A percentile compares a stretch with the other conserved stretches of the same genome.
phyloP scores from a whole-genome alignment of 1,140 invertebrate species.

The Cardiocondyla obscurior region DNA sequence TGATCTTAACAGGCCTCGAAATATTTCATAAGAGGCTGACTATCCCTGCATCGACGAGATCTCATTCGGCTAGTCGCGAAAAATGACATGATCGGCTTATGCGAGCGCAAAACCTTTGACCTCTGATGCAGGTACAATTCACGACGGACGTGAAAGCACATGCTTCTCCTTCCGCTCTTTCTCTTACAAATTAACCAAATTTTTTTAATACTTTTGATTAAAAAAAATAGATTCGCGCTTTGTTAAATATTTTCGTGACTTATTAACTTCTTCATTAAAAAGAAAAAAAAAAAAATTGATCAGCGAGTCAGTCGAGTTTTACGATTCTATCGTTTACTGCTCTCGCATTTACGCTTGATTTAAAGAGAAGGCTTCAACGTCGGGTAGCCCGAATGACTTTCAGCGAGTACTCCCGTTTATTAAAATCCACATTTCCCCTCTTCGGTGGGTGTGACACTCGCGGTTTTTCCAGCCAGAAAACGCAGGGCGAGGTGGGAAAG shows the following conservation, averaged over 20 bases:
- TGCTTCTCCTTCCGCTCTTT: background rate
- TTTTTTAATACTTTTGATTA: too few relatives aligned
- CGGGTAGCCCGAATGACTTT: background rate
- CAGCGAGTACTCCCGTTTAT: conserved; percentile 6
- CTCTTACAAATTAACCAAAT: conserved; percentile 28
- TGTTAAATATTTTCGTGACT: conserved; percentile 13
- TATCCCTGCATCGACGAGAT: background rate
- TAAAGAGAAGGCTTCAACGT: background rate
- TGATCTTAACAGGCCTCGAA: conserved; percentile 13
- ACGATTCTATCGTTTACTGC: background rate
- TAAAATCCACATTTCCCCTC: conserved; percentile 25
- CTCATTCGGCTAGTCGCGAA: conserved; percentile 21
- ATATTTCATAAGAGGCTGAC: conserved; percentile 1
- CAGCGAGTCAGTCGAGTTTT: background rate
- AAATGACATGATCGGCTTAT: conserved; percentile 44
- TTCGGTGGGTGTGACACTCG: conserved; percentile 11
- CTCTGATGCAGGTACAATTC: background rate
- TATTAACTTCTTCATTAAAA: background rate
- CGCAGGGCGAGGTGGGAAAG: background rate
- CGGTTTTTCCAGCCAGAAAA: conserved; percentile 1
- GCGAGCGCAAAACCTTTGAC: conserved; percentile 10
- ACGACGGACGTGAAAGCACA: background rate
- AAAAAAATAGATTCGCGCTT: background rate
- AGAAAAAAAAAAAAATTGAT: background rate
- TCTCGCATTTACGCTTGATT: background rate